A percentile compares a stretch with the other conserved stretches of the same genome.
These are phyloP conservation scores for Eupelmus urozonus DNA, from an alignment of 2,888 invertebrate species.

Conservation along the genomic window DNA sequence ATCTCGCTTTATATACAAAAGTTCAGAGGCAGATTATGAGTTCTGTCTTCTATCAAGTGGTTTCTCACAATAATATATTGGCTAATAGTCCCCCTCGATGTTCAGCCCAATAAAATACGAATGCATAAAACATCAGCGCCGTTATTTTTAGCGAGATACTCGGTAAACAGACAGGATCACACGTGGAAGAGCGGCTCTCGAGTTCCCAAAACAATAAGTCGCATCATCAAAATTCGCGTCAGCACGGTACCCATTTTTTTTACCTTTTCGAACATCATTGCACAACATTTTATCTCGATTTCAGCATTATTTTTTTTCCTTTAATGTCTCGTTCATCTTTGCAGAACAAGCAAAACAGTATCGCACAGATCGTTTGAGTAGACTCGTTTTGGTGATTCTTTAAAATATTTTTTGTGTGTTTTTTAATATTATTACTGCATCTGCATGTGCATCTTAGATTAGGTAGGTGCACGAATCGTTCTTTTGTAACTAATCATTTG, in stretches of 20 bases:
- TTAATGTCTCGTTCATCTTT: conserved; percentile 35
- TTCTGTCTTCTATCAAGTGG: too few relatives aligned
- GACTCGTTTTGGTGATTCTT: conserved; percentile 18
- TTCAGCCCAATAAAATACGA: conserved; percentile 2
- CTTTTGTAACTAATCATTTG: conserved; percentile 9
- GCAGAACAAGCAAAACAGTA: conserved; percentile 43
- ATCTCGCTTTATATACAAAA: too few relatives aligned
- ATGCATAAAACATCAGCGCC: conserved; percentile 21
- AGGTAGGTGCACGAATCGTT: conserved; percentile 27
- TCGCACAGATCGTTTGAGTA: conserved; percentile 38
- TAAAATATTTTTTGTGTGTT: conserved; percentile 24
- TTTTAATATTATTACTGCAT: conserved; percentile 20
- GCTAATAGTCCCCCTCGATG: neutral
- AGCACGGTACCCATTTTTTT: conserved; percentile 29
- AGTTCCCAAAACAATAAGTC: conserved; percentile 33
- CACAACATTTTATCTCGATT: too few relatives aligned
- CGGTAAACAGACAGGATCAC: conserved; percentile 21
- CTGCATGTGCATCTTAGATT: conserved; percentile 51
- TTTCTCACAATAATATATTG: conserved; percentile 7
- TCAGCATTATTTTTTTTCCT: conserved; percentile 6
- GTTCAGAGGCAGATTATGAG: too few relatives aligned
- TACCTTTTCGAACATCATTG: conserved; percentile 20
- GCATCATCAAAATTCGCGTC: conserved; percentile 28
- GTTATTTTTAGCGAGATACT: conserved; percentile 38
- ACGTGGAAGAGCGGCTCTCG: conserved; percentile 4